These are phyloP conservation scores for Sander lucioperca DNA, from an alignment of 2,113 vertebrate genomes.

Conservation along the genomic window DNA sequence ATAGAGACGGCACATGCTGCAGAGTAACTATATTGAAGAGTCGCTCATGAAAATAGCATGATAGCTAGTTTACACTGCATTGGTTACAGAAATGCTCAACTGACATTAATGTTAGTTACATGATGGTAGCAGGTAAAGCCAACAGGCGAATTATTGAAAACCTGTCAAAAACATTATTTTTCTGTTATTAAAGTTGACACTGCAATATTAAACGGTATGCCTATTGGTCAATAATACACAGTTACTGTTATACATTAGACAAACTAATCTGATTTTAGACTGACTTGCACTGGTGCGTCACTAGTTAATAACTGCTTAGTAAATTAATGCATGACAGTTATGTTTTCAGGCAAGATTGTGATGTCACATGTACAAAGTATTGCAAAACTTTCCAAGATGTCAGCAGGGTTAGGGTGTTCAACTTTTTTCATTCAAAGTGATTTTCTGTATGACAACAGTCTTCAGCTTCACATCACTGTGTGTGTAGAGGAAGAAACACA, in stretches of 20 bases:
- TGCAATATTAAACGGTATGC: neutral
- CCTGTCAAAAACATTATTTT: neutral
- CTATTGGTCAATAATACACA: neutral
- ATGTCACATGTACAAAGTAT: constrained; percentile 6
- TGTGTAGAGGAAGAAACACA: neutral
- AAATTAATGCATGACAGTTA: constrained; percentile 19
- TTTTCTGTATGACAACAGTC: constrained; percentile 23
- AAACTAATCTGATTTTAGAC: neutral
- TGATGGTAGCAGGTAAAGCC: constrained; percentile 50
- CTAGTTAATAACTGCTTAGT: constrained; percentile 24
- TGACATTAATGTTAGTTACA: constrained; percentile 25
- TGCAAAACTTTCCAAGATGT: constrained; percentile 38
- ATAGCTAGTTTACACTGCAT: constrained; percentile 34
- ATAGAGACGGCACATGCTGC: constrained; percentile 32
- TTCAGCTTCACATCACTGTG: neutral
- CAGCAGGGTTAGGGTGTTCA: constrained; percentile 6
- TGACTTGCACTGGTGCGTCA: neutral
- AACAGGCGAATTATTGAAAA: constrained; percentile 22
- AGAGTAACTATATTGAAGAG: neutral
- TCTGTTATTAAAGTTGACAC: neutral
- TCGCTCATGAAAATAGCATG: neutral
- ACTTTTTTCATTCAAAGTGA: constrained; percentile 17
- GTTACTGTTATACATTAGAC: neutral
- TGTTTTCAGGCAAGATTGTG: constrained; percentile 13
- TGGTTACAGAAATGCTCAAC: constrained; percentile 18